A percentile compares a stretch with the other conserved stretches of the same genome.
phyloP scores from a whole-genome alignment of 2,888 invertebrate genomes.

The Spodoptera exigua region DNA sequence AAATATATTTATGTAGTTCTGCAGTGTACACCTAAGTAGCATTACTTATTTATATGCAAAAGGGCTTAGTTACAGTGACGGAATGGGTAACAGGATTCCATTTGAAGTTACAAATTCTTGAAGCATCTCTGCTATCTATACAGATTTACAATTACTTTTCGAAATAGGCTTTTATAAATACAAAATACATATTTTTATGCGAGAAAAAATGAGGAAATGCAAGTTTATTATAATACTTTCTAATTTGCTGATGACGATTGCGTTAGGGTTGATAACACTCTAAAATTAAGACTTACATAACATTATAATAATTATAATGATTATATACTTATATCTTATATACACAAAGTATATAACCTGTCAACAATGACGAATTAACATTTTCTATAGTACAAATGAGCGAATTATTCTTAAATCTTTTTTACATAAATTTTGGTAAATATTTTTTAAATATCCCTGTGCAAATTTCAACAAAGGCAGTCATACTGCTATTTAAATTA shows the following conservation, averaged over 20 bases:
- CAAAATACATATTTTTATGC: neutral
- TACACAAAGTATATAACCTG: slow-evolving; percentile 43
- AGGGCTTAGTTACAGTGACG: slow-evolving; percentile 24
- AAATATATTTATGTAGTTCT: slow-evolving; percentile 54
- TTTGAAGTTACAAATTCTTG: neutral
- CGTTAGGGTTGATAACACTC: slow-evolving; percentile 30
- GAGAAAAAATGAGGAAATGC: slow-evolving; percentile 23
- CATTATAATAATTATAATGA: slow-evolving; percentile 27
- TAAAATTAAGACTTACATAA: slow-evolving; percentile 48
- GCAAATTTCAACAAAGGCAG: slow-evolving; percentile 36
- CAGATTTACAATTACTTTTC: slow-evolving; percentile 9
- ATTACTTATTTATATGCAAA: slow-evolving; percentile 16
- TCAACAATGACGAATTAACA: slow-evolving; percentile 30
- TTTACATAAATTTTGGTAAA: slow-evolving; percentile 37
- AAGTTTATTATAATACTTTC: slow-evolving; percentile 30
- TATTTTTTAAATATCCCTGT: slow-evolving; percentile 45
- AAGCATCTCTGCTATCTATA: neutral
- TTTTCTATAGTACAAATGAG: slow-evolving; percentile 28
- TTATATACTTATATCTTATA: slow-evolving; percentile 48
- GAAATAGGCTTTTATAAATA: neutral
- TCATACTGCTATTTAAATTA: slow-evolving; percentile 29
- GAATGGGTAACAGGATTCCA: neutral
- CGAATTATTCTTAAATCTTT: slow-evolving; percentile 21
- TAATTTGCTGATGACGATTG: slow-evolving; percentile 14
- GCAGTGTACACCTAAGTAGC: slow-evolving; percentile 35